Conservation (phyloP, 2,888 invertebrate species). For the Idaea aversata region DNA sequence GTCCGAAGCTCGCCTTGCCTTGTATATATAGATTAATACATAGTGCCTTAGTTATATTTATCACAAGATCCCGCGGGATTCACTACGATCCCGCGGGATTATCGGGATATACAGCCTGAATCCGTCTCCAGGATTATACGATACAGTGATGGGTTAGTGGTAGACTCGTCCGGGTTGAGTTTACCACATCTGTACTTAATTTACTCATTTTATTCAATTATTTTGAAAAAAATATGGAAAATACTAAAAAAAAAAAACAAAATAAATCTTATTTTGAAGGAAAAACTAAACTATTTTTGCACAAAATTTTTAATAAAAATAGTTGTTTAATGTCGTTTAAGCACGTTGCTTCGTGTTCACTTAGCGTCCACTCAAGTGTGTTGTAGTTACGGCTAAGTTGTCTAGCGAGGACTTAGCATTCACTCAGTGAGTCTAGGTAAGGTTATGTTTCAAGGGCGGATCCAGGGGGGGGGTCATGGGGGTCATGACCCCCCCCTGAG, state of each 20-base stretch:
- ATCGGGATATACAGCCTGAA: not conserved
- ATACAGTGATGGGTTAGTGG: not conserved
- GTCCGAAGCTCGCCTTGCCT: not conserved
- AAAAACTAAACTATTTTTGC: not conserved
- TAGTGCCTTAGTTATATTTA: not conserved
- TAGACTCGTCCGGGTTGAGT: not conserved
- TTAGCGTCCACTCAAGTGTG: not conserved
- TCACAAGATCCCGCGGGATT: not conserved
- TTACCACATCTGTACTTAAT: not conserved
- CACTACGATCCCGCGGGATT: not conserved
- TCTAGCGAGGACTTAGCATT: no score
- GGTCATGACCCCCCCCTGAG: no score
- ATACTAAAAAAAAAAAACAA: no score
- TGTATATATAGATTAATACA: constrained; percentile 3
- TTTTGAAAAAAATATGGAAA: no score
- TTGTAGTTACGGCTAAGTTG: not conserved
- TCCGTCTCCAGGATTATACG: not conserved
- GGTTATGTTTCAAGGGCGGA: no score
- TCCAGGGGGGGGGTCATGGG: no score
- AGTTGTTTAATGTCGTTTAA: not conserved
- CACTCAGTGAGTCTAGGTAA: no score
- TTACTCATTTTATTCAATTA: no score
- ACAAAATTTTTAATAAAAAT: not conserved
- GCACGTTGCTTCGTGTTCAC: not conserved
- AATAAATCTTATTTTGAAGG: not conserved